Conservation (phyloP, 2,113 vertebrate species). For the Erpornis zantholeuca region DNA sequence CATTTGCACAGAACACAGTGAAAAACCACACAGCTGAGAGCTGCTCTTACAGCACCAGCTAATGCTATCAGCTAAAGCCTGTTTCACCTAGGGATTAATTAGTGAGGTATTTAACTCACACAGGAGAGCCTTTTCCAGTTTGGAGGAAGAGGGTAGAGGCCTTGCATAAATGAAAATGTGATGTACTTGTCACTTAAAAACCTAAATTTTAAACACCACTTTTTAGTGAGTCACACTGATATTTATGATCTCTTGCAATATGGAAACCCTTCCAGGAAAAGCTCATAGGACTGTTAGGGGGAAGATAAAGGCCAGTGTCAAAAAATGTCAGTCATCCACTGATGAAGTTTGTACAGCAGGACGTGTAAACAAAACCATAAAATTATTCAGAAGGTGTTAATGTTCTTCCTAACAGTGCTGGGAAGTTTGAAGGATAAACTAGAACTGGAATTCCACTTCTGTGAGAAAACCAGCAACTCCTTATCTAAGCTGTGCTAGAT, state of each 20-base stretch:
- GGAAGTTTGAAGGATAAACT: background rate
- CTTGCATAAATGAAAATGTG: background rate
- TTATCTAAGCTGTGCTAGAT: background rate
- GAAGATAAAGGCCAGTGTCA: background rate
- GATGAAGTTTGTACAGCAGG: background rate
- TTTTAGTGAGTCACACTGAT: background rate
- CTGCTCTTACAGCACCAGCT: background rate
- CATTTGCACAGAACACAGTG: background rate
- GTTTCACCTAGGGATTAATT: background rate
- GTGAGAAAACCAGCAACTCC: background rate
- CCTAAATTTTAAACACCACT: background rate
- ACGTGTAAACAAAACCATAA: background rate
- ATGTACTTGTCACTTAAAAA: background rate
- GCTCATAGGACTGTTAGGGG: background rate
- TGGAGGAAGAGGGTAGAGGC: background rate
- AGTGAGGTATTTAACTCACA: background rate
- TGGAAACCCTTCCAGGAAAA: background rate
- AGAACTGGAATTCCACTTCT: background rate
- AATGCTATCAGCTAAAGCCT: background rate
- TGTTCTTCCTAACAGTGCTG: background rate
- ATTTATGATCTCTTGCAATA: background rate
- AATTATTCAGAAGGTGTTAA: background rate
- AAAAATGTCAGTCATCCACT: background rate
- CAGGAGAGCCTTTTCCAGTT: background rate
- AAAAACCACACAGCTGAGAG: background rate